Evolutionary conservation across 2,797 vertebrate genomes (phyloP), one percentile per base, ranked within the genome.

Genomic region (Bradypodion pumilum): DNA sequence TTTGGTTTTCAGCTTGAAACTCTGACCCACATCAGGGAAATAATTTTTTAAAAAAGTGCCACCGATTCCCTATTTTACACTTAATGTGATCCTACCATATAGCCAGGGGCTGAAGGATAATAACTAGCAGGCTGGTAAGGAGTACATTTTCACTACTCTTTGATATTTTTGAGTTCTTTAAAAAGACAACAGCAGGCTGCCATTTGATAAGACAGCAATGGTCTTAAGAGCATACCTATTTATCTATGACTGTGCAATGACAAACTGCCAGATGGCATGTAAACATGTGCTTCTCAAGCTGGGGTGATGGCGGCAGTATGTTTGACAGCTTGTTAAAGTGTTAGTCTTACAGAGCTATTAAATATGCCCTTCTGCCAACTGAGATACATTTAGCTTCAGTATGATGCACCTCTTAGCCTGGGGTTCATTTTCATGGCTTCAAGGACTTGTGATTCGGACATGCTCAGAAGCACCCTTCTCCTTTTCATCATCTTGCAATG

Each of bases 281-380:
- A 21, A 2, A 0, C 70, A 27, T 32, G 40, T 32, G 1, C 21
- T 65, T 44, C 25, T 59, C 29, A 1, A 62, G 56, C 49, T 75
- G 35, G 27, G 42, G 3, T 27, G 35, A 15, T 2, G 13, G 27
- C 5, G 7, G 16, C 10, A 46, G 49, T 29, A 32, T 44, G 82
- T 35, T 13, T 0, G 29, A 78, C 80, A 75, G 4, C 81, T 80
- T 66, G 66, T 0, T 0, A 25, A 27, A 10, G 35, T 0, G 40
- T 0, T 0, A 4, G 2, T 62, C 74, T 59, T 19, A 13, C 15
- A 59, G 63, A 21, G 21, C 29, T 72, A 27, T 8, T 29, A 0
- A 2, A 42, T 37, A 25, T 56, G 65, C 63, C 66, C 29, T 15
- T 25, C 44, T 13, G 3, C 0, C 1, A 44, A 3, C 2, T 56